These are phyloP conservation scores for Lampris megalopsis DNA, from an alignment of 2,113 vertebrate genomes.

Conservation along the genomic window DNA sequence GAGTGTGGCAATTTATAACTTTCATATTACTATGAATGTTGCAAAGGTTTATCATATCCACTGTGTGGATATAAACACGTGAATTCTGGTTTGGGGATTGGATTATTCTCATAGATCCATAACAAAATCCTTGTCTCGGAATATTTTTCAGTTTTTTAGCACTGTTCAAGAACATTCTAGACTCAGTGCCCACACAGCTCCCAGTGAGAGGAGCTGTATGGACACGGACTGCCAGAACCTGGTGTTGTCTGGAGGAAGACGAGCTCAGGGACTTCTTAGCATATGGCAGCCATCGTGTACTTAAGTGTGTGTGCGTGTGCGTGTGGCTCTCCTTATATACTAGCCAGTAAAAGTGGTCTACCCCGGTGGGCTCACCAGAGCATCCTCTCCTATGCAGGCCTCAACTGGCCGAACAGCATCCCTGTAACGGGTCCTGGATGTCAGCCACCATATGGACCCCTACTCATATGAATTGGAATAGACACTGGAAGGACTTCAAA, in stretches of 20 bases:
- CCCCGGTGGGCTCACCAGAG: slow-evolving; percentile 45
- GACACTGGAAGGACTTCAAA: slow-evolving; percentile 5
- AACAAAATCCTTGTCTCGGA: no score
- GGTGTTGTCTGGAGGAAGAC: slow-evolving; percentile 65
- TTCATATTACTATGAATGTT: no score
- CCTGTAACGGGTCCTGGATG: slow-evolving; percentile 34
- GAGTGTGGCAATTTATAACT: no score
- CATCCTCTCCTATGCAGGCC: slow-evolving; percentile 32
- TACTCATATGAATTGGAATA: slow-evolving; percentile 48
- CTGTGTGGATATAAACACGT: no score
- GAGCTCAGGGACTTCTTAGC: slow-evolving; percentile 68
- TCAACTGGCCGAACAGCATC: slow-evolving; percentile 31
- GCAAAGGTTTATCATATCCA: no score
- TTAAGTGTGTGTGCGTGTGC: slow-evolving; percentile 7
- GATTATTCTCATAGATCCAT: no score
- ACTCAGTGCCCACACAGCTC: no score
- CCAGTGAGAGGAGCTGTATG: slow-evolving; percentile 44
- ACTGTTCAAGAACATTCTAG: no score
- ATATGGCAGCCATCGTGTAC: slow-evolving; percentile 59
- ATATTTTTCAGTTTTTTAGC: neutral
- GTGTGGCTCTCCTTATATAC: slow-evolving; percentile 59
- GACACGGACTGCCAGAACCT: slow-evolving; percentile 52
- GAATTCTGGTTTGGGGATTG: no score
- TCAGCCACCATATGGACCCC: slow-evolving; percentile 55
- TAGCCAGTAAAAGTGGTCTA: slow-evolving; percentile 48